Evolutionary conservation across 2,888 invertebrate genomes (phyloP), one percentile per base, ranked within the genome.

Genomic region (Agriopis marginaria): DNA sequence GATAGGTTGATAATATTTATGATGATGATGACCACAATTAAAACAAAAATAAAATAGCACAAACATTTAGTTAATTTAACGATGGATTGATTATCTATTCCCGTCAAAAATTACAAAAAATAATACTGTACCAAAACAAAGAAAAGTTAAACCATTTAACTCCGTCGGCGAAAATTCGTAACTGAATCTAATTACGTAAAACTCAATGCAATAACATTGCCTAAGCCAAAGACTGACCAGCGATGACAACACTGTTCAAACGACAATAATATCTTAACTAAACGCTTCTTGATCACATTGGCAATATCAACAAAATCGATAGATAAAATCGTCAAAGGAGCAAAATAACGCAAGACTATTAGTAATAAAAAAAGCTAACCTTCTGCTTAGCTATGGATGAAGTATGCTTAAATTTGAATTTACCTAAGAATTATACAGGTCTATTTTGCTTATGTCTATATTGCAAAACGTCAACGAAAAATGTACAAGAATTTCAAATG

Each of bases 141-240:
- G 12, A 23, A 55, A 54, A 66, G 40, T 49, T 39, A 32, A 11
- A 49, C 17, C 12, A 23, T 23, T 53, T 47, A 59, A 14, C n/a
- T 59, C 59, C 63, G 63, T 59, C 68, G 68, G 68, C 50, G 39
- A 62, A 62, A 62, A 65, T 65, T 69, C 58, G 69, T 69, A 69
- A 69, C 53, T 47, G 61, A 39, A 53, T 42, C 39, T 0, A 53
- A 59, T 68, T 63, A 68, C 68, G 63, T 68, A 68, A 68, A 64
- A 0, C 10, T 5, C 32, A 55, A 60, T 60, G 68, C 68, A 63
- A 68, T 45, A 51, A 49, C 40, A 45, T 68, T 68, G 68, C 63
- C 32, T 11, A 68, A 68, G 53, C 67, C 47, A 58, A 56, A 60
- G 63, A 49, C 45, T 63, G 62, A 54, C 45, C 45, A 5, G 53